Evolutionary conservation across 2,888 invertebrate species (phyloP).

Genomic region (Druceiella hillmani): DNA sequence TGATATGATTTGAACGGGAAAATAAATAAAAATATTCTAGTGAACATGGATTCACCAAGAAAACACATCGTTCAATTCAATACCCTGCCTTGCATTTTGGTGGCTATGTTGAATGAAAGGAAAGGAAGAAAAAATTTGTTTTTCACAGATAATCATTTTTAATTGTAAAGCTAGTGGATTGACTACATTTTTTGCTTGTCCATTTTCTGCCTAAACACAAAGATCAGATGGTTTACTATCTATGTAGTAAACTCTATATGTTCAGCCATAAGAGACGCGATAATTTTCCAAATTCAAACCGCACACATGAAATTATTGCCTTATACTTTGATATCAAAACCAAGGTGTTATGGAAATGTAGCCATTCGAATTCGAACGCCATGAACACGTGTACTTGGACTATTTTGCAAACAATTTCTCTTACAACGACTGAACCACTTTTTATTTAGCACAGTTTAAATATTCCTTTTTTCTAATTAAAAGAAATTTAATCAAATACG

Average conservation of each 20-base stretch:
- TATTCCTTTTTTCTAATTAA: too few species aligned
- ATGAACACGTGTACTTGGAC: too few species aligned
- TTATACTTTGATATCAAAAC: background rate
- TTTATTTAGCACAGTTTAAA: too few species aligned
- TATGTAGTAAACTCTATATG: background rate
- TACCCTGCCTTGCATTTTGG: conserved; percentile 1
- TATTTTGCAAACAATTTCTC: too few species aligned
- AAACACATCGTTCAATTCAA: conserved; percentile 6
- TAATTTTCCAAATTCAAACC: background rate
- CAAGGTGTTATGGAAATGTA: too few species aligned
- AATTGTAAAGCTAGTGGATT: conserved; percentile 4
- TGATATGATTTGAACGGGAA: background rate
- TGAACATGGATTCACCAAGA: conserved; percentile 4
- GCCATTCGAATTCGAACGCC: too few species aligned
- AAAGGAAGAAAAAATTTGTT: conserved; percentile 5
- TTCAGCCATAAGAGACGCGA: background rate
- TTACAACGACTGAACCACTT: too few species aligned
- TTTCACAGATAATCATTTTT: conserved; percentile 3
- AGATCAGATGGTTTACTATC: background rate
- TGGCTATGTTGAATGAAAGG: conserved; percentile 5
- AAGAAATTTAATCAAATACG: too few species aligned
- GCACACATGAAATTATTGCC: background rate
- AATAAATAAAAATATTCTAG: conserved; percentile 5
- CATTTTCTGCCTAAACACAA: background rate
- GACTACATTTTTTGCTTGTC: background rate